These are phyloP conservation scores for Hylia prasina DNA, from an alignment of 2,113 vertebrate genomes.

Conservation along the genomic window DNA sequence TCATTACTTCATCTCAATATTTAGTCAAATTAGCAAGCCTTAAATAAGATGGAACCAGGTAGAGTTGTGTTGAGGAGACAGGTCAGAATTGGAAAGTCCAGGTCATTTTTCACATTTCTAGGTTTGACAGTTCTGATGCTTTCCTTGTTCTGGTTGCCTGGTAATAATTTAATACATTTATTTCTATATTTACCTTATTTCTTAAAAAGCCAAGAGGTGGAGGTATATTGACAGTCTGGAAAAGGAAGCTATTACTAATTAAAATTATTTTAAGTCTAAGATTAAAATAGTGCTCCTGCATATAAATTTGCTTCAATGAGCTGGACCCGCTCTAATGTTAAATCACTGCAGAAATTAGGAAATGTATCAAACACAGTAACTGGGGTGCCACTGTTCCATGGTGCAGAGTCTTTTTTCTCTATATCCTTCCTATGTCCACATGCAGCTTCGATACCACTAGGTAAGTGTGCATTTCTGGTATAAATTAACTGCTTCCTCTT, in stretches of 20 bases:
- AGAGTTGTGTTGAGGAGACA: neutral
- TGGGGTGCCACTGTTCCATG: neutral
- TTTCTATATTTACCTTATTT: constrained; percentile 72
- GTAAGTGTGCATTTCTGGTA: neutral
- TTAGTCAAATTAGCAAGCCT: neutral
- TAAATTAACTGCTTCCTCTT: neutral
- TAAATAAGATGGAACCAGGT: neutral
- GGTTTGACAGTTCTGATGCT: constrained; percentile 47
- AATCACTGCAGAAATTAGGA: constrained; percentile 14
- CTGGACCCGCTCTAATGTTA: neutral
- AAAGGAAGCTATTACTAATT: constrained; percentile 70
- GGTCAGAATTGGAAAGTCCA: neutral
- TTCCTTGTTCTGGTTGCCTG: constrained; percentile 54
- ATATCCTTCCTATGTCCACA: neutral
- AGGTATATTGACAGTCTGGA: constrained; percentile 57
- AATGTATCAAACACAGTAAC: neutral
- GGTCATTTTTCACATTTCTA: constrained; percentile 14
- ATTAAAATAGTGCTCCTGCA: constrained; percentile 66
- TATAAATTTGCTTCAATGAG: constrained; percentile 65
- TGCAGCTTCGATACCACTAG: neutral
- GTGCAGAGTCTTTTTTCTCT: neutral
- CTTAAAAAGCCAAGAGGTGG: constrained; percentile 66
- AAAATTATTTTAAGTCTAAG: constrained; percentile 65
- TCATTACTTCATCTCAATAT: neutral
- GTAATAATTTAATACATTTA: constrained; percentile 70